phyloP scores from a whole-genome alignment of 23 tunicate genomes.

The Trididemnum nubilum region DNA sequence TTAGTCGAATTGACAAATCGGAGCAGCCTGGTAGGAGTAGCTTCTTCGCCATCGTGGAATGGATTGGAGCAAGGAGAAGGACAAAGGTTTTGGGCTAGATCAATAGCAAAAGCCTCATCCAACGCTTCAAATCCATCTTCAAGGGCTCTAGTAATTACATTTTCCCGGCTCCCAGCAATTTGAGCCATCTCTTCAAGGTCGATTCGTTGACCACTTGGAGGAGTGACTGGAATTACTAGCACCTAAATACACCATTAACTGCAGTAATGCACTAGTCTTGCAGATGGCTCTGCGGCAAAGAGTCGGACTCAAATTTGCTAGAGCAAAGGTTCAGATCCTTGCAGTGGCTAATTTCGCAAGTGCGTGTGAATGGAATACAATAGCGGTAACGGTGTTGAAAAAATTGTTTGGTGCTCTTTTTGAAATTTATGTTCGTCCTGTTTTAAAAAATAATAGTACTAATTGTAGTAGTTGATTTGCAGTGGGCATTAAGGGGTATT shows the following conservation, averaged over 20 bases:
- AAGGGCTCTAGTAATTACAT: not conserved
- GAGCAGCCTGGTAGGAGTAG: not conserved
- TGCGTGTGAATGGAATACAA: no score
- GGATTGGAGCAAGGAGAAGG: slow-evolving; percentile 30
- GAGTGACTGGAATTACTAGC: slow-evolving; percentile 1
- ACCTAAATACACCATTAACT: slow-evolving; percentile 11
- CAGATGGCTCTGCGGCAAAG: no score
- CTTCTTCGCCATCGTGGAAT: slow-evolving; percentile 2
- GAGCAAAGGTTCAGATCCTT: no score
- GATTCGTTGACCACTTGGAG: not conserved
- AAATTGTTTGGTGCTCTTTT: no score
- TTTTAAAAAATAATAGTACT: no score
- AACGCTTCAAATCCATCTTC: slow-evolving; percentile 20
- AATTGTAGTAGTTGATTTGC: no score
- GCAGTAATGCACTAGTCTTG: no score
- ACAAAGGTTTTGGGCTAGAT: slow-evolving; percentile 13
- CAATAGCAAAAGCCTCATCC: not conserved
- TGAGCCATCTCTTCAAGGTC: not conserved
- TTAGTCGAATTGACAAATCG: not conserved
- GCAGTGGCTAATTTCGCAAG: no score
- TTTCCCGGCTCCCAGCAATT: not conserved
- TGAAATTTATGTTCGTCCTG: no score
- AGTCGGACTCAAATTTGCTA: no score
- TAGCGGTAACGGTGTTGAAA: no score
- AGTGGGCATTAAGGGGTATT: no score